These are phyloP conservation scores for Piaya cayana DNA, from an alignment of 2,113 vertebrate species.

Conservation along the genomic window DNA sequence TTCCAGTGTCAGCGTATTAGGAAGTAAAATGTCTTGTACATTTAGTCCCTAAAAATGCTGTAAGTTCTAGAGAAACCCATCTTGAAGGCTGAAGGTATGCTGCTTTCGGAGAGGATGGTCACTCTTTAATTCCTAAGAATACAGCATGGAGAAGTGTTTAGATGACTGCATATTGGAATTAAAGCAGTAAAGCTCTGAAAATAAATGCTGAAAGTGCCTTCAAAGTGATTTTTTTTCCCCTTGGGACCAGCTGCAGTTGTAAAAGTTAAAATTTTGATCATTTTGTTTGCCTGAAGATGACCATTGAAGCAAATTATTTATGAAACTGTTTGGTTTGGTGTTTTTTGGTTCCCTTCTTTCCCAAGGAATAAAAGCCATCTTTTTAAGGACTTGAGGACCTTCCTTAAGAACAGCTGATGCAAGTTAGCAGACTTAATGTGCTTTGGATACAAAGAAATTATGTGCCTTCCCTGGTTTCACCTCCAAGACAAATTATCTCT, in stretches of 20 bases:
- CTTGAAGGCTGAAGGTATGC: neutral
- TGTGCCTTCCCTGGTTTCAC: neutral
- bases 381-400: neutral
- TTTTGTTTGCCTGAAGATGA: neutral
- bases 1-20: neutral
- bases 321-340: neutral
- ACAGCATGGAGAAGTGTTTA: neutral
- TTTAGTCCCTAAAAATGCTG: neutral
- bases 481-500: neutral
- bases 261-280: neutral
- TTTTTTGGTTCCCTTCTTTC: neutral
- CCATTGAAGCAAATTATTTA: neutral
- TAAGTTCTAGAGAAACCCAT: neutral
- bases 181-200: neutral
- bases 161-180: neutral
- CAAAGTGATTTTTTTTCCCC: neutral
- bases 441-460: neutral
- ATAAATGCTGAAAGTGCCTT: neutral
- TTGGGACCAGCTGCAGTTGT: neutral
- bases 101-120: neutral
- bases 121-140: neutral
- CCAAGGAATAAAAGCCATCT: fast-evolving
- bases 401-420: neutral
- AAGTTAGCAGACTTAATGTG: neutral
- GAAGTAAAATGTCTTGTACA: neutral